Percentiles rank a stretch among this genome's conserved stretches.
Conservation (phyloP, 2,888 invertebrate species). For the Ceratothoa steindachneri region DNA sequence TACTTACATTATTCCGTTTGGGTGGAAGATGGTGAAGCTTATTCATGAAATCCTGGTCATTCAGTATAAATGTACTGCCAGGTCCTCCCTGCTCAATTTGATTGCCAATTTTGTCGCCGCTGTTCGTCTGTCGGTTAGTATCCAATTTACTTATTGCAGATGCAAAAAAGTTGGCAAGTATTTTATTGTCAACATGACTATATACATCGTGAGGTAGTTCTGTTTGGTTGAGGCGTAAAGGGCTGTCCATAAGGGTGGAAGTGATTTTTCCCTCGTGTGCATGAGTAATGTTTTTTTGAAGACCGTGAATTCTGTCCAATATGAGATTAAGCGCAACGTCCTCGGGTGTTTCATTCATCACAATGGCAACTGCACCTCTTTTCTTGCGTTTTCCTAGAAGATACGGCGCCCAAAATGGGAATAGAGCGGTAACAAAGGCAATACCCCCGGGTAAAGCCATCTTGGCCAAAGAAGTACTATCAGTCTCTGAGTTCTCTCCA, state of each 20-base stretch:
- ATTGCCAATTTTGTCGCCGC: not conserved
- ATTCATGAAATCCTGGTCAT: not conserved
- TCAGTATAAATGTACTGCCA: too few relatives aligned
- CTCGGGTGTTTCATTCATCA: too few relatives aligned
- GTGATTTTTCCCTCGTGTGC: not conserved
- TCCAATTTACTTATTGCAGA: too few relatives aligned
- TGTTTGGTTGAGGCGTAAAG: too few relatives aligned
- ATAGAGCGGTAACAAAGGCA: conserved; percentile 38
- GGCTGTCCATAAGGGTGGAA: not conserved
- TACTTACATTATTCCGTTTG: too few relatives aligned
- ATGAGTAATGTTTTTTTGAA: not conserved
- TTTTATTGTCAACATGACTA: not conserved
- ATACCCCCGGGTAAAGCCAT: conserved; percentile 42
- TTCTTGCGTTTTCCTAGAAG: conserved; percentile 30
- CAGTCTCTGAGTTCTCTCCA: too few relatives aligned
- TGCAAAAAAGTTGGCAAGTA: not conserved
- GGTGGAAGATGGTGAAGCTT: not conserved
- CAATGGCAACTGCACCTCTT: too few relatives aligned
- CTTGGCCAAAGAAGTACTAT: too few relatives aligned
- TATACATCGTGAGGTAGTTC: too few relatives aligned
- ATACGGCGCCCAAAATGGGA: conserved; percentile 42
- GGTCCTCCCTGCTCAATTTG: not conserved
- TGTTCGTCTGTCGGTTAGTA: too few relatives aligned
- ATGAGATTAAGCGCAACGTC: not conserved
- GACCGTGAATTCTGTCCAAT: not conserved